Evolutionary conservation across 92 coral and sea anemone species (phyloP), one percentile per base, ranked within the genome.

Genomic region (Palythoa caribaeorum): DNA sequence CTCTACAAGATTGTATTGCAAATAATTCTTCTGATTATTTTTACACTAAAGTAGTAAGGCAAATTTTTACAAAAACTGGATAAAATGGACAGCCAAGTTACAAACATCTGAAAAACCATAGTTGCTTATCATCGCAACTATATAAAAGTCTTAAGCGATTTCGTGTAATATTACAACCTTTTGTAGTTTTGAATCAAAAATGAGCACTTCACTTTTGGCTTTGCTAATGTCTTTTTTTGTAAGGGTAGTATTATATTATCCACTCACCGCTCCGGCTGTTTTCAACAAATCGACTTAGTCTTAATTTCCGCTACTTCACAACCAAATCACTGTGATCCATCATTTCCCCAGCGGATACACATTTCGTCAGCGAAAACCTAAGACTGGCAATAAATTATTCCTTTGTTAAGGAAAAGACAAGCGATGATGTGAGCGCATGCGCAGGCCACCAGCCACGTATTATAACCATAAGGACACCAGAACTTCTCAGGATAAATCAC

Each of bases 391-490:
- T 91, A 91, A 83, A 89, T 73, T 70, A 74, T 91, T 93, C 92
- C 96, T 90, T 95, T 95, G 94, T 95, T 95, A 90, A 89, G 74
- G 65, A 84, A 85, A 88, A 85, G 87, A 68, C 80, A 93, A 88
- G 85, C 40, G 85, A 57, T 20, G 71, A 10, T 17, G 52, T 85
- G 75, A n/a, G 87, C 93, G 93, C 98, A 93, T 91, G 98, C 91
- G 98, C 87, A 11, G 78, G 65, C 59, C 50, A 78, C 53, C 70
- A 84, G 98, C 98, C 98, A 95, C 98, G 98, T 95, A 90, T 89
- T 59, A 88, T 92, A 95, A 91, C 93, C 90, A 91, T 78, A 83
- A 88, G 73, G 93, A 86, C 90, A 93, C 93, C 89, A 69, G 90
- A 83, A 77, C 69, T 36, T 37, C 83, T 69, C 5, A 68, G 14